Evolutionary conservation across 2,797 vertebrate genomes (phyloP), one percentile per base, ranked within the genome.

Genomic region (Artibeus lituratus): DNA sequence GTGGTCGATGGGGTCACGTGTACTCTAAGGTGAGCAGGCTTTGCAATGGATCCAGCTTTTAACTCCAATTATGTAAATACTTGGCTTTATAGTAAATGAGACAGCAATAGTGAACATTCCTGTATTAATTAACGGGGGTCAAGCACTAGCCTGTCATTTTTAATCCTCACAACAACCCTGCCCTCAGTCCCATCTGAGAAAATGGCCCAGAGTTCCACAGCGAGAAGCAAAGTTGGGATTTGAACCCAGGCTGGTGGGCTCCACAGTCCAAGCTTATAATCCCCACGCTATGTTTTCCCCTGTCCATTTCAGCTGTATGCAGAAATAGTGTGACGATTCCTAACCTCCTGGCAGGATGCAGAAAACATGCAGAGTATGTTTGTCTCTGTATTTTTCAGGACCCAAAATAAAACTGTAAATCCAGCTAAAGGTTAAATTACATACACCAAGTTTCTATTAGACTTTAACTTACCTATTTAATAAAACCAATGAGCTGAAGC

Each of bases 381-480:
- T 49, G 32, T 37, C n/a, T 87, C 15, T 39, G 0, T 42, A 19
- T 29, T 73, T 91, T 89, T 72, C 2, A 59, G 59, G 69, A 39
- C 39, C 10, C 39, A 26, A 35, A 70, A 69, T 69, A 94, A 91
- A 88, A 85, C 0, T 35, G 32, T 57, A 69, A 88, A 16, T 86
- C 18, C 14, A 90, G 82, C 47, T 85, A 35, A 83, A 82, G 53
- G 49, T 82, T 81, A 87, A 82, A 73, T 59, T 62, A 69, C 18
- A 88, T 32, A 67, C 16, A 32, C 7, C 42, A n/a, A 39, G 24
- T 65, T 93, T 76, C 85, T 51, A 44, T 42, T 37, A 37, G 21
- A 70, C 37, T 74, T 81, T 35, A 90, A 89, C 67, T 69, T 78
- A 55, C 67, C 69, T 80, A 73, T 55, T 96, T 92, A 83, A 88